phyloP scores from a whole-genome alignment of 2,797 vertebrate genomes.

The Takifugu rubripes region DNA sequence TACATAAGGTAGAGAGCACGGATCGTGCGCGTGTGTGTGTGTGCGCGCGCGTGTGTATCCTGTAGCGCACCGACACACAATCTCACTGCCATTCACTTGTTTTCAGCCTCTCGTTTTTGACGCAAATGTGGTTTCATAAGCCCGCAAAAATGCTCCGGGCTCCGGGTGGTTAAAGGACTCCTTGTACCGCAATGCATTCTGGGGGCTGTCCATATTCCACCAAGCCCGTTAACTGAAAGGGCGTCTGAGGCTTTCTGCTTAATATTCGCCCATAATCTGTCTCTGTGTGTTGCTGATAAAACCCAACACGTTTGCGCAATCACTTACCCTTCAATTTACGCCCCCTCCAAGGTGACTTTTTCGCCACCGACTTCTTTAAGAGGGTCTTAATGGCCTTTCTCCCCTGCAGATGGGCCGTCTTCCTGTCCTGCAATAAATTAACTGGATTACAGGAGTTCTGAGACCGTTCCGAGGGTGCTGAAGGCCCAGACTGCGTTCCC shows the following conservation, averaged over 20 bases:
- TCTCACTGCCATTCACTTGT: slow-evolving; percentile 24
- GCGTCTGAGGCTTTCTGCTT: slow-evolving; percentile 41
- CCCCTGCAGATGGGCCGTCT: slow-evolving; percentile 34
- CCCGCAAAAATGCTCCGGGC: slow-evolving; percentile 21
- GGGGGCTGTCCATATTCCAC: slow-evolving; percentile 35
- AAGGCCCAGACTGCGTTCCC: slow-evolving; percentile 18
- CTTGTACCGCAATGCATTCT: slow-evolving; percentile 66
- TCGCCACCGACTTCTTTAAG: slow-evolving; percentile 56
- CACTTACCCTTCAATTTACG: slow-evolving; percentile 66
- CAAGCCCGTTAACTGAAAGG: slow-evolving; percentile 54
- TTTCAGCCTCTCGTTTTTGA: slow-evolving; percentile 27
- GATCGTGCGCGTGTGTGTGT: background rate
- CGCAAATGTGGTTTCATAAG: slow-evolving; percentile 30
- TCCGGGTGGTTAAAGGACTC: slow-evolving; percentile 39
- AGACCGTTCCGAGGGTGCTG: background rate
- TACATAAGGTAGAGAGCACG: slow-evolving; percentile 63
- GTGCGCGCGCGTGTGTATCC: background rate
- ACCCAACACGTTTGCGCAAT: slow-evolving; percentile 64
- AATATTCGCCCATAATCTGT: slow-evolving; percentile 21
- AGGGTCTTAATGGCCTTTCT: slow-evolving; percentile 34
- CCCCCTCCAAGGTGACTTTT: slow-evolving; percentile 76
- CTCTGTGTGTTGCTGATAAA: slow-evolving; percentile 34
- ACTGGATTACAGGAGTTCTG: slow-evolving; percentile 13
- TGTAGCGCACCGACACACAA: slow-evolving; percentile 29
- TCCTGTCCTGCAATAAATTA: slow-evolving; percentile 24